phyloP scores from a whole-genome alignment of 2,888 invertebrate species.

The Leptinotarsa peninsularis region DNA sequence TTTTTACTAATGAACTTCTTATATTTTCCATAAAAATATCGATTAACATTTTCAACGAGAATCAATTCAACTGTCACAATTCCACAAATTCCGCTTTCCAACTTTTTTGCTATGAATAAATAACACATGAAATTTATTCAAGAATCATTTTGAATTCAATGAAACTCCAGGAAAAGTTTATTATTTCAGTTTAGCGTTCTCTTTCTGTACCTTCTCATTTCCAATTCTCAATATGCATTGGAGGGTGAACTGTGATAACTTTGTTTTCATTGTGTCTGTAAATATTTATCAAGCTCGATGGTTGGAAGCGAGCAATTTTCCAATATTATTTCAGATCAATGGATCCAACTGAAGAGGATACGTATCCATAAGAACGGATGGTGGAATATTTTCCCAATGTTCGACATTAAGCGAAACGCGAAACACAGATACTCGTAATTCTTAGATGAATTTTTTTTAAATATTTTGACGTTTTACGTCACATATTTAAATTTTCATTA shows the following conservation, averaged over 20 bases:
- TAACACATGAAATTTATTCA: too few relatives aligned
- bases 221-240: neutral
- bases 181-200: neutral
- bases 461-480: too few relatives aligned
- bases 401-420: neutral
- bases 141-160: neutral
- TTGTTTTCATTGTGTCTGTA: neutral
- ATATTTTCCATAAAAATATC: too few relatives aligned
- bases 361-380: neutral
- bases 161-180: neutral
- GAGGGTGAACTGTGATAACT: neutral
- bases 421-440: neutral
- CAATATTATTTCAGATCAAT: neutral
- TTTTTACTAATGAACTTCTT: too few relatives aligned
- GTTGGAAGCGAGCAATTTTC: neutral
- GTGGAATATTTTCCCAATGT: neutral
- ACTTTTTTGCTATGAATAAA: too few relatives aligned
- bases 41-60: too few relatives aligned
- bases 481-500: too few relatives aligned
- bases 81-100: too few relatives aligned
- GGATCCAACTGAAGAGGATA: neutral
- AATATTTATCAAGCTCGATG: neutral
- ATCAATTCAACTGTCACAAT: too few relatives aligned
- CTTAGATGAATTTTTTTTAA: too few relatives aligned
- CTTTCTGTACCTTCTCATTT: neutral